Evolutionary conservation across 2,797 vertebrate species (phyloP), one percentile per base, ranked within the genome.

Genomic region (Nyctibius grandis): DNA sequence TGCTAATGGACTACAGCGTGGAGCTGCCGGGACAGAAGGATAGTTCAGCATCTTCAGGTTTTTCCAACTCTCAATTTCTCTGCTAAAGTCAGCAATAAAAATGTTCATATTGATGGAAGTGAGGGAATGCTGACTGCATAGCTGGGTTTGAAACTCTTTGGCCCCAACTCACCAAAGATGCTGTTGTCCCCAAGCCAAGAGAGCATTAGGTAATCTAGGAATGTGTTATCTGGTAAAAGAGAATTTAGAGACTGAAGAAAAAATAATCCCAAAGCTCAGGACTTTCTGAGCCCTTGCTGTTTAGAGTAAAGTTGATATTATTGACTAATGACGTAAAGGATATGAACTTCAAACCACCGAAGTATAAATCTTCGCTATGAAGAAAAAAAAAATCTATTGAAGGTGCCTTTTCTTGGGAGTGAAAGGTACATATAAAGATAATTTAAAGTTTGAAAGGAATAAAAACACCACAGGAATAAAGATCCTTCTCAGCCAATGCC

Each of bases 381-480:
- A 89, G 61, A 70, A 91, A 81, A 97, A 94, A 91, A 85, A 75
- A 82, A 95, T 81, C 76, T 90, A 81, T 95, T 94, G 91, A 94
- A 95, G 50, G 75, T 0, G 0, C 63, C 42, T 95, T 91, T 97
- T 95, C 80, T 90, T 91, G 56, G 59, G 88, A 96, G 23, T 79
- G 82, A 92, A 96, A 94, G 63, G 93, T 84, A 79, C 84, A 70
- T 84, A 92, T 74, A 95, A 95, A 95, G 79, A 81, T 93, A 96
- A 96, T 96, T 86, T 94, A 97, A 93, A 91, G 65, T 87, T 93
- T 85, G 63, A 96, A 94, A 92, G 85, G 88, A 96, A 91, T 93
- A 95, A 96, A 97, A 96, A 9, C 1, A 0, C 72, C 63, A 85
- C 74, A 73, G 77, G 87, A 95, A 88, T 95, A 91, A 89, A 94